phyloP scores from a whole-genome alignment of 2,888 invertebrate species.

The Caenorhabditis sp. region DNA sequence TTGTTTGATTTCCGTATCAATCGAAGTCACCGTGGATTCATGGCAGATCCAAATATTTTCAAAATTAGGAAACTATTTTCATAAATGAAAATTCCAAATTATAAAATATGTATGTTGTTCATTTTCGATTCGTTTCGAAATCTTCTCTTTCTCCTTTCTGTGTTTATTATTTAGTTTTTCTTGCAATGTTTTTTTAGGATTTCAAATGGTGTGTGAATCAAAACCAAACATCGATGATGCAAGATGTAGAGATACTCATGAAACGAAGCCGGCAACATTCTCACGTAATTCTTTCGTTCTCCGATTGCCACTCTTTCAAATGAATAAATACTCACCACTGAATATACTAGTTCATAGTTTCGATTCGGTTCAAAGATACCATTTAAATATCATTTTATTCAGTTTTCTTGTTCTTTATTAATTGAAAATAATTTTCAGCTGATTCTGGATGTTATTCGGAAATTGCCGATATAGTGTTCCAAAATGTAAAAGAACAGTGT shows the following conservation, averaged over 20 bases:
- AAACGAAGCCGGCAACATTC: neutral
- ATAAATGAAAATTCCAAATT: too few relatives aligned
- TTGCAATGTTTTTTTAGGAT: neutral
- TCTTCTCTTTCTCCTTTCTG: neutral
- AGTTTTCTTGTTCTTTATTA: neutral
- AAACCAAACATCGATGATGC: neutral
- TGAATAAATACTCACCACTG: neutral
- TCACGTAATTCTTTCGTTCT: neutral
- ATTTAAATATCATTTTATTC: conserved; percentile 9
- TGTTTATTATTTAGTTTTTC: neutral
- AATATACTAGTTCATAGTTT: neutral
- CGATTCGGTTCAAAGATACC: conserved; percentile 10
- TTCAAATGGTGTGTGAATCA: neutral
- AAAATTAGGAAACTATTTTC: too few relatives aligned
- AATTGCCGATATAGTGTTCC: neutral
- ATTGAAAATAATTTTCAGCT: neutral
- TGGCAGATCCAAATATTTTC: too few relatives aligned
- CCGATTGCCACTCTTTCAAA: neutral
- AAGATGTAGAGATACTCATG: neutral
- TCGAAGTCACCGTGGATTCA: too few relatives aligned
- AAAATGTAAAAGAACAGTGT: conserved; percentile 1
- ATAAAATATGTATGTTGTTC: too few relatives aligned
- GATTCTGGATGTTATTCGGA: neutral
- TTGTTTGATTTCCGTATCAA: too few relatives aligned
- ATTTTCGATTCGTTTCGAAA: neutral